phyloP scores from a whole-genome alignment of 2,888 invertebrate genomes.

The Microctonus brassicae region DNA sequence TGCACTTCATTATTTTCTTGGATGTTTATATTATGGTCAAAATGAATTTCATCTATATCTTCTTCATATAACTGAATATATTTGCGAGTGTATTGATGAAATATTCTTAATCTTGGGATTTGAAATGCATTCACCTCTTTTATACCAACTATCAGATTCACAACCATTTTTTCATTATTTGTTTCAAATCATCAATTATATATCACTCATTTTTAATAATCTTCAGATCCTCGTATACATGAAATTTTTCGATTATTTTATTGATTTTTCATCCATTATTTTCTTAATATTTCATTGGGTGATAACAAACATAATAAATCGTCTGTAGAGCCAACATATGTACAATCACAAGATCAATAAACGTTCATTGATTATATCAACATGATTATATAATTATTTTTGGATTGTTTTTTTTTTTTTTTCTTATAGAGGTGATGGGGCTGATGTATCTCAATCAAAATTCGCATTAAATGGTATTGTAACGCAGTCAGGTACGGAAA shows the following conservation, averaged over 20 bases:
- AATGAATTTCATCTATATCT: slow-evolving; percentile 23
- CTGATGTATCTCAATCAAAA: slow-evolving; percentile 55
- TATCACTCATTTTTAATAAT: background rate
- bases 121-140: background rate
- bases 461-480: slow-evolving; percentile 53
- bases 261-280: background rate
- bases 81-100: slow-evolving; percentile 4
- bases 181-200: background rate
- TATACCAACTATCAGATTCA: background rate
- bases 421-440: slow-evolving; percentile 56
- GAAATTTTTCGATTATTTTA: slow-evolving; percentile 11
- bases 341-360: slow-evolving; percentile 7
- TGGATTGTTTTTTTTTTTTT: slow-evolving; percentile 16
- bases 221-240: background rate
- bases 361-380: background rate
- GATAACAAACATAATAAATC: background rate
- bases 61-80: background rate
- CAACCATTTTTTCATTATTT: background rate
- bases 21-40: slow-evolving; percentile 23
- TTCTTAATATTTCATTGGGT: background rate
- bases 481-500: slow-evolving; percentile 51
- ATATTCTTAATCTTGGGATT: background rate
- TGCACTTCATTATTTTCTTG: slow-evolving; percentile 31
- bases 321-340: slow-evolving; percentile 5
- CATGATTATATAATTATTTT: background rate